Percentiles rank a stretch among this genome's conserved stretches.
Evolutionary conservation across 2,113 vertebrate genomes (phyloP).

Genomic region (Chionis minor): DNA sequence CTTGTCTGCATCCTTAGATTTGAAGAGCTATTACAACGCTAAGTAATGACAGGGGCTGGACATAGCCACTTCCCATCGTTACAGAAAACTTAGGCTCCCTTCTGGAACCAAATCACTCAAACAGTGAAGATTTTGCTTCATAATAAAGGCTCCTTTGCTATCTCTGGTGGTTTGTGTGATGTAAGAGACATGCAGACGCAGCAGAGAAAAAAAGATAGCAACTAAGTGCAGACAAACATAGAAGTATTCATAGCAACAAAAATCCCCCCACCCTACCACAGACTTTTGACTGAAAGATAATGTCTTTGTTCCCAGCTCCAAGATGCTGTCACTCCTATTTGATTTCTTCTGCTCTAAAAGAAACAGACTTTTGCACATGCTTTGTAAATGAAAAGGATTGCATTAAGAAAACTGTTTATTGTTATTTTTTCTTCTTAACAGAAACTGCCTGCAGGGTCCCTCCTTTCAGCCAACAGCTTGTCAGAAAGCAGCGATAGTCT

Average conservation of each 20-base stretch:
- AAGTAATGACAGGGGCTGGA: not conserved
- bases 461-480: not conserved
- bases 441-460: not conserved
- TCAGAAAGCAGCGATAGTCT: not conserved
- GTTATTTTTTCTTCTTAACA: not conserved
- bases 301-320: slow-evolving; percentile 38
- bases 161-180: slow-evolving; percentile 1
- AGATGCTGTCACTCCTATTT: not conserved
- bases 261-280: not conserved
- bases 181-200: not conserved
- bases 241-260: not conserved
- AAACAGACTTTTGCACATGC: slow-evolving; percentile 5
- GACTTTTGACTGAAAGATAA: not conserved
- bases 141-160: not conserved
- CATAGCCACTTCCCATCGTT: not conserved
- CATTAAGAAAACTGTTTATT: not conserved
- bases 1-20: not conserved
- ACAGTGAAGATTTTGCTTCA: not conserved
- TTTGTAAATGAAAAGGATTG: not conserved
- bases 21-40: not conserved
- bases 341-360: not conserved
- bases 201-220: not conserved
- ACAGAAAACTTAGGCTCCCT: not conserved
- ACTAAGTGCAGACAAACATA: not conserved
- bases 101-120: not conserved